Base-by-base conservation (phyloP, 2,797 vertebrate species). In the Coracias cyanogaster region DNA sequence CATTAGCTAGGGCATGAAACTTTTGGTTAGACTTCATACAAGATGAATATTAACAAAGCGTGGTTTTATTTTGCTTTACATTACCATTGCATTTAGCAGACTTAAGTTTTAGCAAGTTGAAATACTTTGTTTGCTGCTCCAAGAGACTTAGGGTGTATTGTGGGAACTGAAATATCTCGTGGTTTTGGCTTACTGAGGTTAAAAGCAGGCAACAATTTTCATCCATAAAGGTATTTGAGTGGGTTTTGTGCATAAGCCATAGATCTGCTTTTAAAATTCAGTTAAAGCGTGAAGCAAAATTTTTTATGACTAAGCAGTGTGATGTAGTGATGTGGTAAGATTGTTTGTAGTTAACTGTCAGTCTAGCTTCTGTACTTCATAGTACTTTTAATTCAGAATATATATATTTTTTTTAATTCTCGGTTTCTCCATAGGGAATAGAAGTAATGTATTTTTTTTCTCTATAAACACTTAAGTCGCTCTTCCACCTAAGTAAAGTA, bases 251-350 rank as follows among this genome's bases (percentile, higher is more conserved):
- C 78, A 37, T 84, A 67, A 93, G 81, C 31, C 76, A 26, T 15
- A 84, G 58, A 82, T 35, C 54, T 0, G 5, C 60, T 88, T 95
- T 67, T 90, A 89, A 92, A 70, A 82, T 72, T 92, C 37, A 64
- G 33, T 87, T 77, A 1, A 72, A 82, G 82, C 89, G 81, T 2
- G 13, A 93, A 93, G 28, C 39, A 86, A 46, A 93, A 46, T 35
- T 69, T 66, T 66, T 76, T 61, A 46, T 95, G 90, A 92, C 88
- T 92, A 90, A 91, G 82, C 72, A 55, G 54, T 81, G 88, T 15
- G 82, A 29, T 18, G 54, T 33, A 66, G 74, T 73, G 79, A 52
- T 89, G 48, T 78, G 93, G 2, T 82, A 76, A 89, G 54, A 46
- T 77, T 54, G 35, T 55, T 73, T 84, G 43, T 35, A 43, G 51